These are phyloP conservation scores for Periophthalmus modestus DNA, from an alignment of 2,113 vertebrate species.

Conservation along the genomic window DNA sequence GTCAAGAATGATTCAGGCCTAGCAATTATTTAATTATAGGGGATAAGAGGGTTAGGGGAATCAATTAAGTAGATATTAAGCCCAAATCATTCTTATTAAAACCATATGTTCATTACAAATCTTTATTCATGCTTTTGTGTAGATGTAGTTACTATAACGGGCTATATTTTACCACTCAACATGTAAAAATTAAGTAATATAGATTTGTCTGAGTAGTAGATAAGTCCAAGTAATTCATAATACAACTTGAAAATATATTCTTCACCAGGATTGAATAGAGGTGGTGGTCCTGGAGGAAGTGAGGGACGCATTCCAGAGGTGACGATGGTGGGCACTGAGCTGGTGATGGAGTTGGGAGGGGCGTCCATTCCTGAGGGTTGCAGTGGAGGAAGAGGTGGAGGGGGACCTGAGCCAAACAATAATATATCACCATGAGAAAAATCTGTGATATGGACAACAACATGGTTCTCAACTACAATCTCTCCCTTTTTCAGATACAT, in stretches of 20 bases:
- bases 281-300: constrained; percentile 85
- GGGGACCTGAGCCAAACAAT: constrained; percentile 81
- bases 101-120: too few species aligned
- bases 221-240: neutral
- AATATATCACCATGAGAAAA: neutral
- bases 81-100: too few species aligned
- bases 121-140: too few species aligned
- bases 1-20: neutral
- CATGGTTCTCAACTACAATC: too few species aligned
- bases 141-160: too few species aligned
- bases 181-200: too few species aligned
- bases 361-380: constrained; percentile 94
- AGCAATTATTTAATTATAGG: too few species aligned
- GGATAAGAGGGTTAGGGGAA: too few species aligned
- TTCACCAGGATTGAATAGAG: constrained; percentile 88
- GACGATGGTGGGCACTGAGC: constrained; percentile 93
- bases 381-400: constrained; percentile 91
- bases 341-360: constrained; percentile 92
- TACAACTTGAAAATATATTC: neutral
- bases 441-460: neutral
- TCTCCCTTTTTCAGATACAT: too few species aligned
- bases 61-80: too few species aligned
- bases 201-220: too few species aligned
- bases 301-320: constrained; percentile 92
- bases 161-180: too few species aligned